Percentiles rank a stretch among this genome's conserved stretches.
Conservation (phyloP, 2,888 invertebrate species). For the Epistrophella euchroma region DNA sequence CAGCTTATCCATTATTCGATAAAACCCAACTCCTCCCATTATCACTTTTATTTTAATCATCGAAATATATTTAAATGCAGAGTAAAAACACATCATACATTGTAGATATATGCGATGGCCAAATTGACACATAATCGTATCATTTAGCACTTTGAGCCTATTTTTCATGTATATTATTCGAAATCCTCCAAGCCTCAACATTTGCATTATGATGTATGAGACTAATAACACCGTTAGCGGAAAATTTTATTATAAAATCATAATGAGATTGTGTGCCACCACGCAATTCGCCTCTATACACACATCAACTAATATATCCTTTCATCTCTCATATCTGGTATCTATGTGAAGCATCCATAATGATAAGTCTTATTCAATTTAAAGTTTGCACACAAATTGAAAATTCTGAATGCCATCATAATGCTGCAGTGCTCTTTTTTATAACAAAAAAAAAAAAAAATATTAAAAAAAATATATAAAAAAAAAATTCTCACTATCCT, state of each 20-base stretch:
- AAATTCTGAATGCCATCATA: constrained; percentile 70
- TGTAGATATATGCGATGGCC: not conserved
- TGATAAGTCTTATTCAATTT: constrained; percentile 75
- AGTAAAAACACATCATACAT: constrained; percentile 15
- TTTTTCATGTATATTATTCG: not conserved
- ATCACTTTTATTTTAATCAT: constrained; percentile 38
- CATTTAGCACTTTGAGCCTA: constrained; percentile 22
- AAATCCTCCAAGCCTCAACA: constrained; percentile 26
- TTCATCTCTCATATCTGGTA: constrained; percentile 26
- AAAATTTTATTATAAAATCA: constrained; percentile 53
- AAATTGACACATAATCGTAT: constrained; percentile 63
- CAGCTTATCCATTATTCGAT: constrained; percentile 5
- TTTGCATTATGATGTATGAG: constrained; percentile 56
- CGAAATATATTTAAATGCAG: constrained; percentile 34
- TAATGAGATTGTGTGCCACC: constrained; percentile 54
- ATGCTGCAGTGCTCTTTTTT: constrained; percentile 65
- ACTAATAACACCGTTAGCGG: constrained; percentile 54
- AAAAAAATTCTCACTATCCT: constrained; percentile 32
- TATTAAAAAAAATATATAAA: not conserved
- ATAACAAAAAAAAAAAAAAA: constrained; percentile 9
- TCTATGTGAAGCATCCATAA: constrained; percentile 49
- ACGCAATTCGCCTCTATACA: constrained; percentile 12
- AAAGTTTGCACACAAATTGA: constrained; percentile 75
- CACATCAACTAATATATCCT: constrained; percentile 3
- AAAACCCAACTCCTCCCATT: not conserved